phyloP scores from a whole-genome alignment of 2,888 invertebrate species.

The Pomacea canaliculata region DNA sequence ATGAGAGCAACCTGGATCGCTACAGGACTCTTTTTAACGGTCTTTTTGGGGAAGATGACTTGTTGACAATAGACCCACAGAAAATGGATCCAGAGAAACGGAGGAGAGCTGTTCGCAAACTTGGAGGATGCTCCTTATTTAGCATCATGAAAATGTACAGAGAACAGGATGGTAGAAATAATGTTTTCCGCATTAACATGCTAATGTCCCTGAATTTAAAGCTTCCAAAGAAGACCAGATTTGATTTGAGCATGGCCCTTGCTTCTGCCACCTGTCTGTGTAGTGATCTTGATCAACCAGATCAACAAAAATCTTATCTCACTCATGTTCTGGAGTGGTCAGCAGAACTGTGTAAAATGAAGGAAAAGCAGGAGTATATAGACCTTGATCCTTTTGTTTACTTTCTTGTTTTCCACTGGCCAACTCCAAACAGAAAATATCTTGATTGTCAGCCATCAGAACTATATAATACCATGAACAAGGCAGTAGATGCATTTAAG shows the following conservation, averaged over 20 bases:
- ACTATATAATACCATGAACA: neutral
- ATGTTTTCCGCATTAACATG: neutral
- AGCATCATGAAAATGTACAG: constrained; percentile 7
- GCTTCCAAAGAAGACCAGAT: neutral
- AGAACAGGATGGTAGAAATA: neutral
- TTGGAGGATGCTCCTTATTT: constrained; percentile 11
- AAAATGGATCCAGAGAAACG: constrained; percentile 4
- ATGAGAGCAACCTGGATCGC: neutral
- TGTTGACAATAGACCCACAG: neutral
- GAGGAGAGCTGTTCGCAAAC: neutral
- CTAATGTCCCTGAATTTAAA: constrained; percentile 10
- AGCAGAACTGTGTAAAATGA: neutral
- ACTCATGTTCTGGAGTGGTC: constrained; percentile 9
- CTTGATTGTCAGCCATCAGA: neutral
- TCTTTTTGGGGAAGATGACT: neutral
- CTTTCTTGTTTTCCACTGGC: constrained; percentile 18
- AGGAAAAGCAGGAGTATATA: neutral
- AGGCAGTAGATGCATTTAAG: neutral
- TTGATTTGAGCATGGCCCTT: constrained; percentile 11
- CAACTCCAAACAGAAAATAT: neutral
- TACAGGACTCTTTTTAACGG: neutral
- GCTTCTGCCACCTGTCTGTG: constrained; percentile 6
- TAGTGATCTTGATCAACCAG: neutral
- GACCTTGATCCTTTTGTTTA: constrained; percentile 13
- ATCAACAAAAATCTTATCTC: neutral